Percentiles rank a stretch among this genome's conserved stretches.
Evolutionary conservation across 1,140 invertebrate species (phyloP).

Genomic region (Temnothorax nylanderi): DNA sequence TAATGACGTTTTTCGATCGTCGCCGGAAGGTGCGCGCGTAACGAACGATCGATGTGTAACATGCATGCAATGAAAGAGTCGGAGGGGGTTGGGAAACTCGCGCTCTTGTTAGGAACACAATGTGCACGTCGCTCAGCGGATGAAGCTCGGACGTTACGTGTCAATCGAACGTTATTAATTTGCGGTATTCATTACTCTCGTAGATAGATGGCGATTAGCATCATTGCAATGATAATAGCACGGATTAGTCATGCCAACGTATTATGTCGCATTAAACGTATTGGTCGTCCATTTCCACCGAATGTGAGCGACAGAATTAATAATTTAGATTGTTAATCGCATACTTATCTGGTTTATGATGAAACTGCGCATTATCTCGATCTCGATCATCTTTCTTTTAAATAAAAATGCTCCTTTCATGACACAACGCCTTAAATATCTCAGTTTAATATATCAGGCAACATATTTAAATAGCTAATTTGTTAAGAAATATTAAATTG

Average conservation of each 20-base stretch:
- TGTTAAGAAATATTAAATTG: not conserved
- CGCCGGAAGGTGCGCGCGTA: conserved; percentile 16
- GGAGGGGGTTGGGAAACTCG: conserved; percentile 24
- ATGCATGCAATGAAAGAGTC: conserved; percentile 41
- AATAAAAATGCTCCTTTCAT: not conserved
- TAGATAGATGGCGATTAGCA: conserved; percentile 52
- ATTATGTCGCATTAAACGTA: conserved; percentile 58
- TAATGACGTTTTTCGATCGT: conserved; percentile 42
- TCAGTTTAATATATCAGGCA: not conserved
- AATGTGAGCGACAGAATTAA: conserved; percentile 15
- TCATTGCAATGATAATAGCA: conserved; percentile 53
- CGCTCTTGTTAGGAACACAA: conserved; percentile 56
- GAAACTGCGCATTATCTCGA: not conserved
- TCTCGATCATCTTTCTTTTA: not conserved
- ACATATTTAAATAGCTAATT: not conserved
- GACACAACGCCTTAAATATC: not conserved
- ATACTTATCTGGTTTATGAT: conserved; percentile 9
- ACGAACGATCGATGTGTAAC: conserved; percentile 32
- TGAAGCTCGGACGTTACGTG: conserved; percentile 55
- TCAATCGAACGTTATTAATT: conserved; percentile 61
- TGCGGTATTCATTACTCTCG: conserved; percentile 57
- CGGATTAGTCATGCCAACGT: conserved; percentile 52
- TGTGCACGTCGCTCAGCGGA: conserved; percentile 51
- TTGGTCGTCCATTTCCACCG: conserved; percentile 20
- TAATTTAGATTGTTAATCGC: conserved; percentile 23